phyloP scores from a whole-genome alignment of 2,888 invertebrate genomes.

The Pegoplata infirma region DNA sequence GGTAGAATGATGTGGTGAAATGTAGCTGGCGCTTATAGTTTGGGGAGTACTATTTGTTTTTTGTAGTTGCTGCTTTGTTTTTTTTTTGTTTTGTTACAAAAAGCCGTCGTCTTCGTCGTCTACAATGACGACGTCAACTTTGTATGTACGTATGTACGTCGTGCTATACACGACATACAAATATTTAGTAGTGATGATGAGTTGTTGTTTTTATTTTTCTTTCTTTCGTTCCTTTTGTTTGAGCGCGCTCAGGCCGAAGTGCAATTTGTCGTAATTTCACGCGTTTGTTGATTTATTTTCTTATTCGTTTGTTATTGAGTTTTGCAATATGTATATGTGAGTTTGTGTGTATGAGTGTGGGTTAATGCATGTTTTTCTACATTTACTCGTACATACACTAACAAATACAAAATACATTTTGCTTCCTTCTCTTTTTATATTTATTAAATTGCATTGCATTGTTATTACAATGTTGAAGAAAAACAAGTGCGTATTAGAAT shows the following conservation, averaged over 20 bases:
- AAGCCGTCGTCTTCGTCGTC: conserved; percentile 17
- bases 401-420: conserved; percentile 12
- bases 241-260: conserved; percentile 62
- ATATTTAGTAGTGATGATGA: conserved; percentile 35
- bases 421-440: conserved; percentile 50
- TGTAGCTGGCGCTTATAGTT: conserved; percentile 31
- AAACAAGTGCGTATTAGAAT: conserved; percentile 60
- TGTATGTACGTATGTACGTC: neutral
- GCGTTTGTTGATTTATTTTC: conserved; percentile 62
- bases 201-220: conserved; percentile 35
- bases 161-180: no score
- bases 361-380: neutral
- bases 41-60: conserved; percentile 20
- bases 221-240: conserved; percentile 40
- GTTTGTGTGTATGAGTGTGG: neutral
- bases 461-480: conserved; percentile 28
- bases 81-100: no score
- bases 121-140: conserved; percentile 19
- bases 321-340: conserved; percentile 23
- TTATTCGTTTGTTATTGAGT: conserved; percentile 55
- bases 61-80: conserved; percentile 36
- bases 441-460: conserved; percentile 57
- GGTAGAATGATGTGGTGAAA: conserved; percentile 24
- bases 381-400: neutral
- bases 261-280: conserved; percentile 64